phyloP scores from a whole-genome alignment of 2,113 vertebrate species.

The Chaetura pelagica region DNA sequence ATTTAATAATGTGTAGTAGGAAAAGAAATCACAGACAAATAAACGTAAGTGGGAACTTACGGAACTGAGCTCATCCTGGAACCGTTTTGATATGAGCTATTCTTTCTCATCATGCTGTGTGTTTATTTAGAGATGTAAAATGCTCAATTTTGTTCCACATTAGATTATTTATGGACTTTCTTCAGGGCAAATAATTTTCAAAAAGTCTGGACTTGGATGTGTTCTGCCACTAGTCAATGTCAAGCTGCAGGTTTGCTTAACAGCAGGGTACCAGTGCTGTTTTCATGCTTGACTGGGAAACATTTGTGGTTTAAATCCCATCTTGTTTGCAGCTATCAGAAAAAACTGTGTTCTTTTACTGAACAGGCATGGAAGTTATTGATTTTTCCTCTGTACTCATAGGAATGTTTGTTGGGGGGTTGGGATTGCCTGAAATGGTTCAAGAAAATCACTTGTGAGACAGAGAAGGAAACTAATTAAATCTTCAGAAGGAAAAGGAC shows the following conservation, averaged over 20 bases:
- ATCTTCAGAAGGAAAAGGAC: constrained; percentile 38
- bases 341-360: constrained; percentile 19
- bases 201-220: not conserved
- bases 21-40: not conserved
- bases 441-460: constrained; percentile 45
- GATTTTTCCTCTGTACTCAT: constrained; percentile 48
- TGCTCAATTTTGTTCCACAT: not conserved
- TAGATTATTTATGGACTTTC: constrained; percentile 26
- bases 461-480: constrained; percentile 60
- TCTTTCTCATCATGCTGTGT: not conserved
- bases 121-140: not conserved
- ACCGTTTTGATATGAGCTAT: not conserved
- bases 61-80: constrained; percentile 15
- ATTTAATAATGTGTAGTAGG: constrained; percentile 4
- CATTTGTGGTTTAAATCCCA: constrained; percentile 42
- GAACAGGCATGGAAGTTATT: constrained; percentile 52
- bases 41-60: not conserved
- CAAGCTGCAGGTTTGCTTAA: not conserved
- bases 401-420: constrained; percentile 16
- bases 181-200: not conserved
- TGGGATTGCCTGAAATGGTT: constrained; percentile 27
- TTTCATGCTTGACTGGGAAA: constrained; percentile 67
- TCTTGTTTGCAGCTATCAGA: constrained; percentile 52
- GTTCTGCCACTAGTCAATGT: constrained; percentile 21
- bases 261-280: constrained; percentile 28